Base-by-base conservation (phyloP, 2,113 vertebrate genomes). In the Tretioscincus oriximinensis region DNA sequence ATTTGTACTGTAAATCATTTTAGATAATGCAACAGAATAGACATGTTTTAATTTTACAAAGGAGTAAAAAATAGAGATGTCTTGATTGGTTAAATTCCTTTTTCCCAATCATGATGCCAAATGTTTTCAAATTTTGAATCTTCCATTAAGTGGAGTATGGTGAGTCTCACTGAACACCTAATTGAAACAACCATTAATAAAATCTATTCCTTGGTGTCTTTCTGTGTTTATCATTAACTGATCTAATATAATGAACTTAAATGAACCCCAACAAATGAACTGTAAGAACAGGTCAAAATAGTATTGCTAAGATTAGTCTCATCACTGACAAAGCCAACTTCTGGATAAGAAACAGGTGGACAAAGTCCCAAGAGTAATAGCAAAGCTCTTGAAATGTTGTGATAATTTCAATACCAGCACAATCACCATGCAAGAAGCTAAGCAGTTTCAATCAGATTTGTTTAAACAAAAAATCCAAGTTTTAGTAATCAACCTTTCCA, bases 221-320 rank as follows among this genome's bases (percentile, higher is more conserved):
- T 45, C 24, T n/a, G 47, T 6, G 2, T 81, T 80, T 91, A 86
- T 78, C 74, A 76, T 85, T 78, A 87, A 45, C 21, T 75, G 67
- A 79, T 20, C 75, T 74, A 35, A 90, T 86, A 92, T 80, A 74
- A 89, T 75, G 79, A 85, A 67, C 24, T 82, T 81, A 81, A 84
- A 85, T 78, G 54, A 61, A 78, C 81, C 60, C 83, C 76, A 89
- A 85, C 66, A 79, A 88, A 80, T 82, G 45, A 90, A 51, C 73
- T 86, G 84, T 81, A 86, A 85, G 65, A 89, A 80, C 47, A 41
- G 24, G 83, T 85, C 89, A 78, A 64, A 79, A 29, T 81, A 77
- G 84, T 77, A 64, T 3, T 72, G 86, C 76, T 83, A 90, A 83
- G 77, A 81, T 90, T 85, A 86, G 61, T 61, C 31, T 90, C 82